Conservation (phyloP, 2,797 vertebrate genomes). For the Acipenser ruthenus region DNA sequence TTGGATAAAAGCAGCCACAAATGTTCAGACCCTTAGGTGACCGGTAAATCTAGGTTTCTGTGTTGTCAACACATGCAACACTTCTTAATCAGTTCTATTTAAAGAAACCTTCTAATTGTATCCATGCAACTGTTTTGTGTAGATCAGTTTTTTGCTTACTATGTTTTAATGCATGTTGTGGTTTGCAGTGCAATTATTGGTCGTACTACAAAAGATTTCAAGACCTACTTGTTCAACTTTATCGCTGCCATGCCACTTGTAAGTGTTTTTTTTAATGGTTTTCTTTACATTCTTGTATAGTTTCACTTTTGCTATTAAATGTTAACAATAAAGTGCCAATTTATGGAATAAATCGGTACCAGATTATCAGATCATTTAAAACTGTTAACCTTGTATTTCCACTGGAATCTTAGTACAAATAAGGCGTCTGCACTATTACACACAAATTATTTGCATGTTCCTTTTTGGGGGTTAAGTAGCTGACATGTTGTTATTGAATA, state of each 20-base stretch:
- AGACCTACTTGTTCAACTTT: conserved; percentile 90
- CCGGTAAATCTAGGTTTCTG: too few relatives aligned
- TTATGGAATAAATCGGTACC: too few relatives aligned
- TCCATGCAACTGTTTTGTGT: conserved; percentile 10
- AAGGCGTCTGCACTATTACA: too few relatives aligned
- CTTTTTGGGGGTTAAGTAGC: too few relatives aligned
- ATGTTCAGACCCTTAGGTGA: too few relatives aligned
- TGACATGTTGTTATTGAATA: too few relatives aligned
- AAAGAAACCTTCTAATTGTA: neutral
- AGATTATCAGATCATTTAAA: too few relatives aligned
- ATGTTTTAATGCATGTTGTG: conserved; percentile 28
- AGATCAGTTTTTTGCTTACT: neutral
- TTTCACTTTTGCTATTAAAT: conserved; percentile 2
- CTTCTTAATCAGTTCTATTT: neutral
- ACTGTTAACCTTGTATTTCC: too few relatives aligned
- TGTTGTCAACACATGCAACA: neutral
- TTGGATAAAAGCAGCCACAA: too few relatives aligned
- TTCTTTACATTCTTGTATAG: neutral
- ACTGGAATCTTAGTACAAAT: too few relatives aligned
- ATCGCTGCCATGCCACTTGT: conserved; percentile 92
- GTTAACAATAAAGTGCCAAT: too few relatives aligned
- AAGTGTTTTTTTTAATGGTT: conserved; percentile 56
- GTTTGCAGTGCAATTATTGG: conserved; percentile 97
- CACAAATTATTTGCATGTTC: too few relatives aligned
- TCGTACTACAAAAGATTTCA: conserved; percentile 90